These are phyloP conservation scores for Hirtodrosophila cameraria DNA, from an alignment of 2,888 invertebrate species.

Conservation along the genomic window DNA sequence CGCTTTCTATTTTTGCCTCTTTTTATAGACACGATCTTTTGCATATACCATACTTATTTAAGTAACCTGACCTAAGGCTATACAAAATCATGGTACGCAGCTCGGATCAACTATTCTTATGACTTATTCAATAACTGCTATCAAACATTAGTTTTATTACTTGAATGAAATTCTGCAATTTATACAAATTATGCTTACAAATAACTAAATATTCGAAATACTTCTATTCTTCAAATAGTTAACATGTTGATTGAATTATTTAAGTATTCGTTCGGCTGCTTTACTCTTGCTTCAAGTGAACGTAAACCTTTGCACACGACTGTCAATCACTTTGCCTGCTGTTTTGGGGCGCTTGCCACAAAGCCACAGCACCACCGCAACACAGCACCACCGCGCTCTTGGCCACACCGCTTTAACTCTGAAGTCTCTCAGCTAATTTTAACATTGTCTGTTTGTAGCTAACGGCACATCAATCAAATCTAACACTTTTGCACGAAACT, in stretches of 20 bases:
- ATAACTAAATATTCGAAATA: no score
- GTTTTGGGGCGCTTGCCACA: conserved; percentile 9
- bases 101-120: no score
- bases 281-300: not conserved
- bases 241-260: conserved; percentile 14
- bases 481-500: conserved; percentile 44
- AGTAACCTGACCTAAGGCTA: no score
- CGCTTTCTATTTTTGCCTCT: not conserved
- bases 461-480: conserved; percentile 71
- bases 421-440: conserved; percentile 63
- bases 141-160: no score
- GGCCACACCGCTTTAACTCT: conserved; percentile 12
- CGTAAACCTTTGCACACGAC: conserved; percentile 5
- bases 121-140: no score
- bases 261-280: not conserved
- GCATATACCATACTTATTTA: no score
- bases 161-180: no score
- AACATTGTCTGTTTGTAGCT: conserved; percentile 61
- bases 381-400: conserved; percentile 1
- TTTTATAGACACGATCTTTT: not conserved
- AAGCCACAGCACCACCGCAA: conserved; percentile 12
- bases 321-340: conserved; percentile 58
- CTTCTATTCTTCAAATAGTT: conserved; percentile 19
- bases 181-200: no score
- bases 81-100: no score